A percentile compares a stretch with the other conserved stretches of the same genome.
Evolutionary conservation across 2,888 invertebrate species (phyloP).

Genomic region (Clostera curtula): DNA sequence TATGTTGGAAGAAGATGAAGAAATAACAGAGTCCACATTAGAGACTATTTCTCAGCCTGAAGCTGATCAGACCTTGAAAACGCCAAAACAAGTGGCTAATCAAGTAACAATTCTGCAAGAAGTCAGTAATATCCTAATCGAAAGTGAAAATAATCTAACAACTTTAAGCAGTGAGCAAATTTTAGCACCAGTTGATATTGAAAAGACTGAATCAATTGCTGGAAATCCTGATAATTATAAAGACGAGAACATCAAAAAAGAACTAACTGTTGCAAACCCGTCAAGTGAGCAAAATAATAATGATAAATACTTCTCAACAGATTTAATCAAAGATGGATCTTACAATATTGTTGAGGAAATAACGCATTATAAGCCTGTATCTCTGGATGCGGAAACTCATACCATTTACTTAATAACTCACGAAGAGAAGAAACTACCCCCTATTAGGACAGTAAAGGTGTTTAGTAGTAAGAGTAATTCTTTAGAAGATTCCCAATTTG

Average conservation of each 20-base stretch:
- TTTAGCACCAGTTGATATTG: conserved; percentile 7
- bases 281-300: conserved; percentile 61
- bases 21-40: conserved; percentile 28
- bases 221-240: conserved; percentile 1
- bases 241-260: conserved; percentile 7
- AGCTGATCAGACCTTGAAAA: conserved; percentile 15
- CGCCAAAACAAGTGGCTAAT: conserved; percentile 41
- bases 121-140: conserved; percentile 21
- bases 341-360: conserved; percentile 48
- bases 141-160: conserved; percentile 11
- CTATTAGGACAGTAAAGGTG: conserved; percentile 71
- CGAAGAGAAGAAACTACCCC: conserved; percentile 80
- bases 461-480: conserved; percentile 79
- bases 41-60: conserved; percentile 32
- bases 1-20: conserved; percentile 58
- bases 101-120: conserved; percentile 59
- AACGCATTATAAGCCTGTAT: conserved; percentile 40
- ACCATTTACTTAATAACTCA: conserved; percentile 81
- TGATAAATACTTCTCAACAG: conserved; percentile 44
- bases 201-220: conserved; percentile 1
- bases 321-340: conserved; percentile 36
- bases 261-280: conserved; percentile 17
- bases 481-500: conserved; percentile 35
- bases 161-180: conserved; percentile 12
- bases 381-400: conserved; percentile 49